phyloP scores from a whole-genome alignment of 2,888 invertebrate genomes.

The Drosophila suboccidentalis region DNA sequence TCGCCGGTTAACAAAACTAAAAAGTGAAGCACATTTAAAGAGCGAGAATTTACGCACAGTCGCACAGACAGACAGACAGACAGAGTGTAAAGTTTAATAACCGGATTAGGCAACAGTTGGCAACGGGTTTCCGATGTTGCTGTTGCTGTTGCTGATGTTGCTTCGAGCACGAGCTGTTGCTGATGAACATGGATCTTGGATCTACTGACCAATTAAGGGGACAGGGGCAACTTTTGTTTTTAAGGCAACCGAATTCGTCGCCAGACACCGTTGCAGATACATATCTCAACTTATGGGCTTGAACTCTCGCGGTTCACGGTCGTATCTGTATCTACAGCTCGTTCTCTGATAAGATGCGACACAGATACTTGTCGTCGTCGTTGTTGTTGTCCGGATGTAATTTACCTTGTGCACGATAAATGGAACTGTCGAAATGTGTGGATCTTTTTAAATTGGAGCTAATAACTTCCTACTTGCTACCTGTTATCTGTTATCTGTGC shows the following conservation, averaged over 20 bases:
- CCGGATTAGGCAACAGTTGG: conserved; percentile 70
- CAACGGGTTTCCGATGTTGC: conserved; percentile 56
- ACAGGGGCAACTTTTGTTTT: conserved; percentile 35
- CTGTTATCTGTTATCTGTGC: conserved; percentile 22
- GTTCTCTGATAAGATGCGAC: conserved; percentile 28
- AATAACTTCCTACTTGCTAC: conserved; percentile 50
- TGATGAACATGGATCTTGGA: conserved; percentile 29
- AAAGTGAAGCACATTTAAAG: conserved; percentile 53
- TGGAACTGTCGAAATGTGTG: conserved; percentile 27
- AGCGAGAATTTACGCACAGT: conserved; percentile 47
- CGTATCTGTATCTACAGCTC: conserved; percentile 32
- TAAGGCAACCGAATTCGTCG: conserved; percentile 27
- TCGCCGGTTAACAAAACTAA: conserved; percentile 35
- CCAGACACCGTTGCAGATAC: conserved; percentile 16
- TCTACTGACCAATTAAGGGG: conserved; percentile 51
- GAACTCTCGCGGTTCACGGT: conserved; percentile 71
- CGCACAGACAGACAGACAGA: not conserved
- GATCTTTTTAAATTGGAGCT: conserved; percentile 30
- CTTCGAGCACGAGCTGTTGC: conserved; percentile 11
- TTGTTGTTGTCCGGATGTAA: conserved; percentile 48
- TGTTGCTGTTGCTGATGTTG: conserved; percentile 22
- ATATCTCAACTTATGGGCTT: conserved; percentile 15
- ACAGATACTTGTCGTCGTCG: conserved; percentile 22
- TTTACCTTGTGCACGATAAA: conserved; percentile 37
- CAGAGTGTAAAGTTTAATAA: conserved; percentile 76